These are phyloP conservation scores for Pedicia rivosa DNA, from an alignment of 2,888 invertebrate genomes.

Conservation along the genomic window DNA sequence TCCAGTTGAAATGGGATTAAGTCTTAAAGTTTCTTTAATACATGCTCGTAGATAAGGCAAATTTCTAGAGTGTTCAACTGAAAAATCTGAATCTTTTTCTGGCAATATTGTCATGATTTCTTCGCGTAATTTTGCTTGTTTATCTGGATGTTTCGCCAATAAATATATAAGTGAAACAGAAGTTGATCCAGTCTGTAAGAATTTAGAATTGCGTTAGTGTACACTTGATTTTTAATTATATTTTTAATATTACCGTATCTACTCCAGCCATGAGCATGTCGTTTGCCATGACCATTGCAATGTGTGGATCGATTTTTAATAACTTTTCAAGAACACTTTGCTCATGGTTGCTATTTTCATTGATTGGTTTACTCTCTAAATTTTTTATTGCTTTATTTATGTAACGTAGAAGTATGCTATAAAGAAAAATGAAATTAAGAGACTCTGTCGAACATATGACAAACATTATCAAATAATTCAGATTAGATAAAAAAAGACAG, in stretches of 20 bases:
- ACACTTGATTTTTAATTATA: neutral
- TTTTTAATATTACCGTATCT: constrained; percentile 33
- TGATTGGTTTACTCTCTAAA: too few species aligned
- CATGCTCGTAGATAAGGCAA: constrained; percentile 50
- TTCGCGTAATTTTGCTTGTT: constrained; percentile 42
- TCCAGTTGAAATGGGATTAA: constrained; percentile 42
- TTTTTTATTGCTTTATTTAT: neutral
- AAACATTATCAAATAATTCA: too few species aligned
- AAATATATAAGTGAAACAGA: constrained; percentile 39
- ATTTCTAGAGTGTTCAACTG: constrained; percentile 28
- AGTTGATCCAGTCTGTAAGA: constrained; percentile 37
- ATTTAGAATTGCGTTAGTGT: constrained; percentile 13
- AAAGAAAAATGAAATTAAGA: too few species aligned
- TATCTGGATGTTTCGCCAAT: constrained; percentile 42
- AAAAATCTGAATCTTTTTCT: constrained; percentile 26
- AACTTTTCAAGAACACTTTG: constrained; percentile 36
- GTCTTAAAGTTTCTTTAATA: constrained; percentile 50
- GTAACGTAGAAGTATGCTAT: too few species aligned
- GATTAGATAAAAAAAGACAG: too few species aligned
- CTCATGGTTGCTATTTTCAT: too few species aligned
- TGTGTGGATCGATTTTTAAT: constrained; percentile 31
- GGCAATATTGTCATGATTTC: constrained; percentile 35
- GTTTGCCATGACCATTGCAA: constrained; percentile 37
- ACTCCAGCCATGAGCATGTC: constrained; percentile 43
- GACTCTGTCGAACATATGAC: too few species aligned